Evolutionary conservation across 1,140 invertebrate species (phyloP).

Genomic region (Drosophila nannoptera): DNA sequence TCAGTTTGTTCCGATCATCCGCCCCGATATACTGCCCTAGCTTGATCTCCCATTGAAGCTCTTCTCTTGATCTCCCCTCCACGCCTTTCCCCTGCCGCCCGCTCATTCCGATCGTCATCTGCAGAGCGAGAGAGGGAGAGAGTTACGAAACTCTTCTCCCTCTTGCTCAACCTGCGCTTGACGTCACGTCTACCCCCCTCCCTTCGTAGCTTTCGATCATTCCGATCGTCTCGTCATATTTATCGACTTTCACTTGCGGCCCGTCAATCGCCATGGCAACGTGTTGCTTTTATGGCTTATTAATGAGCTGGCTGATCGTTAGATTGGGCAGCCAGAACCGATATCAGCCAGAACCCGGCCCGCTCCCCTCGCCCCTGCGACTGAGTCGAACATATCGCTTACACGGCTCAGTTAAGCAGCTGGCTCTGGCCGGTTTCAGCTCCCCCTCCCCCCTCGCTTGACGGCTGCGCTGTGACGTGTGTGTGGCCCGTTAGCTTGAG

Average conservation of each 20-base stretch:
- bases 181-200: too few relatives aligned
- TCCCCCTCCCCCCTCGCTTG: constrained; percentile 5
- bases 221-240: constrained; percentile 16
- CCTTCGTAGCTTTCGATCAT: background rate
- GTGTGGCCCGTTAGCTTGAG: constrained; percentile 75
- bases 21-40: too few relatives aligned
- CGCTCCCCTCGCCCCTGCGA: constrained; percentile 9
- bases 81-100: too few relatives aligned
- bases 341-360: constrained; percentile 25
- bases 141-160: too few relatives aligned
- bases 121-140: too few relatives aligned
- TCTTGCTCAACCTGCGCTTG: too few relatives aligned
- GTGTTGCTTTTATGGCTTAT: constrained; percentile 74
- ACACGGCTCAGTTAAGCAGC: constrained; percentile 43
- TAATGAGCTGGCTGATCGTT: constrained; percentile 70
- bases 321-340: constrained; percentile 53
- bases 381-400: constrained; percentile 53
- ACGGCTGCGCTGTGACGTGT: constrained; percentile 48
- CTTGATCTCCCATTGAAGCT: too few relatives aligned
- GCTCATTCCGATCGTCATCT: too few relatives aligned
- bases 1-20: too few relatives aligned
- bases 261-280: constrained; percentile 41
- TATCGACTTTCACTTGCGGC: constrained; percentile 57
- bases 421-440: constrained; percentile 27
- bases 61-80: too few relatives aligned